Percentiles rank a stretch among this genome's conserved stretches.
Conservation (phyloP, 1,140 invertebrate genomes). For the Bilobella aurantiaca region DNA sequence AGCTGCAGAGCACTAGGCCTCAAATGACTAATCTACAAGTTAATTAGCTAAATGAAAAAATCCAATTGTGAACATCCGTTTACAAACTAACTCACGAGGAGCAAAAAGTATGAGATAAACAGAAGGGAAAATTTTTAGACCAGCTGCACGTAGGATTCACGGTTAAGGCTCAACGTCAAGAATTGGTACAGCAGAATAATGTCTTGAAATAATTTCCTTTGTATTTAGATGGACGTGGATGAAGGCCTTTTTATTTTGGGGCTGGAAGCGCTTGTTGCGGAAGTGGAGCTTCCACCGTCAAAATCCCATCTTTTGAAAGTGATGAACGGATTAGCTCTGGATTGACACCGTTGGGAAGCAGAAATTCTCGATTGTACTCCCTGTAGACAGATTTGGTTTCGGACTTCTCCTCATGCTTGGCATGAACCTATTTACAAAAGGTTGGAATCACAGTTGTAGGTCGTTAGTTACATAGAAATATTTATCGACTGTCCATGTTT, state of each 20-base stretch:
- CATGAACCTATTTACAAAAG: conserved; percentile 68
- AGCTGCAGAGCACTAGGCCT: no score
- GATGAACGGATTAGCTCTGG: conserved; percentile 42
- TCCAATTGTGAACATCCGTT: no score
- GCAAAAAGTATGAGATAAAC: no score
- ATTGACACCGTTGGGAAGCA: conserved; percentile 73
- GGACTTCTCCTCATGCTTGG: conserved; percentile 89
- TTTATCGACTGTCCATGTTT: conserved; percentile 36
- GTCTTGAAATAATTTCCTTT: no score
- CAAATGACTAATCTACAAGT: no score
- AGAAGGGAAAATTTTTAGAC: no score
- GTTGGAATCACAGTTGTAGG: conserved; percentile 17
- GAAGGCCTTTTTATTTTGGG: not conserved
- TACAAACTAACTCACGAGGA: no score
- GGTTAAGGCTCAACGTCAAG: no score
- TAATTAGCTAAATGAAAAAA: no score
- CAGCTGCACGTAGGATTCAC: no score
- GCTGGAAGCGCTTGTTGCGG: conserved; percentile 43
- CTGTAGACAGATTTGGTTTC: conserved; percentile 88
- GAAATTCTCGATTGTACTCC: conserved; percentile 91
- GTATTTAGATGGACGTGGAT: no score
- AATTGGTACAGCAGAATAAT: no score
- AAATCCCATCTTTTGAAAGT: conserved; percentile 83
- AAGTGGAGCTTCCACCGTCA: conserved; percentile 85
- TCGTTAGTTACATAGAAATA: not conserved